Evolutionary conservation across 2,888 invertebrate genomes (phyloP), one percentile per base, ranked within the genome.

Genomic region (Cartodere bifasciata): DNA sequence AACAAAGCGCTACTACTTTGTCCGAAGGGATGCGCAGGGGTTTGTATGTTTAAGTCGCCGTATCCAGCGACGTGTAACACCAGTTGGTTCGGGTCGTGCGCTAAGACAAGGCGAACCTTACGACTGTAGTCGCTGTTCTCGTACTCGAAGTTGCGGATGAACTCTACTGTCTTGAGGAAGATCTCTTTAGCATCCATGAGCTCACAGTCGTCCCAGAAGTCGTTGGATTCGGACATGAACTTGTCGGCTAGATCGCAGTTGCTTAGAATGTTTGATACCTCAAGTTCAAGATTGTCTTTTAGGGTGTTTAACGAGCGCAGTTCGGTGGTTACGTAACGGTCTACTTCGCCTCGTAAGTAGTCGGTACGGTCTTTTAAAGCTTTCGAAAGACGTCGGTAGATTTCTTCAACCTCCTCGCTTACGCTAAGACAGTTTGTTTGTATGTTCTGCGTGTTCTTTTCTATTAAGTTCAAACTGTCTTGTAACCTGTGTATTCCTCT

Each of bases 231-330:
- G 52, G 78, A 84, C 70, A 91, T 87, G 55, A 90, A 84, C 58
- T 90, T 90, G 60, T 95, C 94, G 28, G 90, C 88, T 52, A 92
- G 69, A 60, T 95, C 94, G 64, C 94, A 94, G 62, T 95, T 97
- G 56, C 92, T 91, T 53, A 82, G 76, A 50, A 97, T 90, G 63
- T 95, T 97, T 44, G 81, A 76, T 55, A 94, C 82, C 64, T 98
- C 97, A 56, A 83, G 73, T 58, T 94, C 92, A 47, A 97, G 67
- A 62, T 90, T 92, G 59, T 90, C 90, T 63, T 91, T 90, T 29
- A 94, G 70, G 42, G 83, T 76, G 33, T 80, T 80, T 38, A 94
- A 67, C 49, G 83, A 81, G 47, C 87, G 73, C 49, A 86, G 67
- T 66, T 97, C 97, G 16, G 80, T 82, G 32, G 81, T 75, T 50